These are phyloP conservation scores for Eciton burchellii DNA, from an alignment of 1,140 invertebrate genomes.

Conservation along the genomic window DNA sequence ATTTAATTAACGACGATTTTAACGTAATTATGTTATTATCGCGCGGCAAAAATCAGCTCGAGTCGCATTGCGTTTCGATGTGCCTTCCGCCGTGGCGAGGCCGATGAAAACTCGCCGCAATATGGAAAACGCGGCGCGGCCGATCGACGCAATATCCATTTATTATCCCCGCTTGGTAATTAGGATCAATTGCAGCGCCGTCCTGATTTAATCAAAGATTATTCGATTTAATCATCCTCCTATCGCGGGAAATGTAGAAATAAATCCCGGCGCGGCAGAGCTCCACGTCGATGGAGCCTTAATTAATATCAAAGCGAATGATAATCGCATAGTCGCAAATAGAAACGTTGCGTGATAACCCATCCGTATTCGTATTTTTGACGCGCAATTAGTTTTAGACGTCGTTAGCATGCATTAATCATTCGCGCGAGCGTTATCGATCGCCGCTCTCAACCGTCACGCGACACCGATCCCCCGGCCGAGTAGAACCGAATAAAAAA, in stretches of 20 bases:
- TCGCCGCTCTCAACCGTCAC: neutral
- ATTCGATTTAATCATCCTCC: constrained; percentile 45
- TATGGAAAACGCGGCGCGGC: constrained; percentile 42
- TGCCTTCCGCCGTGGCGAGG: neutral
- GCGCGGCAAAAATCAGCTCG: constrained; percentile 43
- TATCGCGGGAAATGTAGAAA: constrained; percentile 36
- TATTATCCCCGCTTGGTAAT: constrained; percentile 52
- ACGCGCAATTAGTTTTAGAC: constrained; percentile 20
- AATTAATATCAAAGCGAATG: constrained; percentile 20
- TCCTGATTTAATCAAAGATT: constrained; percentile 55
- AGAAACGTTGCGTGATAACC: neutral
- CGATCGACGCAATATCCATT: constrained; percentile 52
- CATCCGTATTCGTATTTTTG: constrained; percentile 21
- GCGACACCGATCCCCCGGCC: neutral
- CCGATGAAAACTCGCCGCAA: constrained; percentile 47
- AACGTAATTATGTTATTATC: constrained; percentile 55
- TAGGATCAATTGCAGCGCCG: constrained; percentile 56
- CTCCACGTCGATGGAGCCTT: neutral
- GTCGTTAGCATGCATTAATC: constrained; percentile 37
- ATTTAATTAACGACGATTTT: constrained; percentile 56
- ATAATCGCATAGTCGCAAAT: constrained; percentile 17
- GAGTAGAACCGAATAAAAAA: neutral
- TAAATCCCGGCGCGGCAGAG: constrained; percentile 12
- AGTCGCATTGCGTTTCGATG: constrained; percentile 21
- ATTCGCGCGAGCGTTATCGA: neutral